Evolutionary conservation across 1,140 invertebrate species (phyloP), one percentile per base, ranked within the genome.

Genomic region (Drosophila equinoxialis): DNA sequence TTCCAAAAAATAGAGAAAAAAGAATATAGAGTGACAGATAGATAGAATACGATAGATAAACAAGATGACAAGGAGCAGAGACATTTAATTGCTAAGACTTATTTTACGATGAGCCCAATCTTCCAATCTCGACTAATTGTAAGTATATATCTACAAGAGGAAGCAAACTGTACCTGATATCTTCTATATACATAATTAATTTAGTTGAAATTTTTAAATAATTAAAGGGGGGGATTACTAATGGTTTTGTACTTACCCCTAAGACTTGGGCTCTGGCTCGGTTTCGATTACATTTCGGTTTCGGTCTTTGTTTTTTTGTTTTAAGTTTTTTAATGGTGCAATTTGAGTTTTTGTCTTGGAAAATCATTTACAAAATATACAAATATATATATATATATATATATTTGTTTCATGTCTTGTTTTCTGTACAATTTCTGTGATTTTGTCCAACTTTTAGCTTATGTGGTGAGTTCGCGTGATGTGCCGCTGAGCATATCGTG

Each of bases 381-480:
- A 30, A 30, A 30, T 81, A n/a, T 77, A 62, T 81, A n/a, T 77
- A 62, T 76, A 58, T 68, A 39, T 63, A 64, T 57, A 26, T 26
- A 30, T 42, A 10, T 48, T n/a, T 84, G 63, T 67, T 67, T 60
- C 35, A 33, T 71, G n/a, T 74, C 63, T 55, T 37, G 42, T 45
- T 68, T 65, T 75, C 39, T 68, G 54, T 76, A 78, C 74, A 78
- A 41, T 77, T 30, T 77, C 54, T 51, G 62, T 77, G 57, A 65
- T 68, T 30, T 72, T 79, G 61, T 75, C 74, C 77, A 68, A 72
- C 70, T 83, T 77, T 87, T 87, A 89, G 81, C 84, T 90, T 89
- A 90, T 90, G 81, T 90, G 85, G 81, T 91, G 89, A 77, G 74
- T 87, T 74, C 84, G 84, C 84, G 71, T 87, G 66, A 89, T 89